Evolutionary conservation across 2,888 invertebrate genomes (phyloP).

Genomic region (Caenorhabditis auriculariae): DNA sequence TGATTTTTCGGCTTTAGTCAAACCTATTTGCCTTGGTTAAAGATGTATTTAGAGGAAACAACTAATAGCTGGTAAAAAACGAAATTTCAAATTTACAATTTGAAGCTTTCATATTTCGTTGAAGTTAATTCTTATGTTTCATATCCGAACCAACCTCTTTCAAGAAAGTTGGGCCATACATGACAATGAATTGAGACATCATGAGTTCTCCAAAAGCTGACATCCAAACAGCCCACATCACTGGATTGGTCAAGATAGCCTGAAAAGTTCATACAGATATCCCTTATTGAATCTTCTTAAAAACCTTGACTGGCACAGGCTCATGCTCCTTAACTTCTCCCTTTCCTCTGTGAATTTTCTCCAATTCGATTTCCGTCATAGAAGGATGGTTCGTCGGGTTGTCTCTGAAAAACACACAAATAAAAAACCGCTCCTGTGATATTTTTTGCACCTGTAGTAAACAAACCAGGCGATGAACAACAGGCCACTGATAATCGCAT

Average conservation of each 20-base stretch:
- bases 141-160: constrained; percentile 30
- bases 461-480: constrained; percentile 38
- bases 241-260: constrained; percentile 39
- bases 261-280: not conserved
- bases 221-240: constrained; percentile 49
- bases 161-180: constrained; percentile 48
- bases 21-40: no score
- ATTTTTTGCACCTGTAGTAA: constrained; percentile 32
- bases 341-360: constrained; percentile 48
- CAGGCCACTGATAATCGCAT: constrained; percentile 33
- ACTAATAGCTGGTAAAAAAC: no score
- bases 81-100: no score
- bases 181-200: constrained; percentile 53
- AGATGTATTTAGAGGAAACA: no score
- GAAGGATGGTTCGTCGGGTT: constrained; percentile 41
- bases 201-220: constrained; percentile 51
- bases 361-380: constrained; percentile 47
- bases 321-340: constrained; percentile 40
- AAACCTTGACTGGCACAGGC: constrained; percentile 28
- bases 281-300: not conserved
- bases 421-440: not conserved
- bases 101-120: no score
- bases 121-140: not conserved
- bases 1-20: no score
- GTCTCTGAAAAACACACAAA: constrained; percentile 23